Evolutionary conservation across 30 jellyfish, hydroid and myxozoan species (phyloP).

Genomic region (Clytia hemisphaerica): DNA sequence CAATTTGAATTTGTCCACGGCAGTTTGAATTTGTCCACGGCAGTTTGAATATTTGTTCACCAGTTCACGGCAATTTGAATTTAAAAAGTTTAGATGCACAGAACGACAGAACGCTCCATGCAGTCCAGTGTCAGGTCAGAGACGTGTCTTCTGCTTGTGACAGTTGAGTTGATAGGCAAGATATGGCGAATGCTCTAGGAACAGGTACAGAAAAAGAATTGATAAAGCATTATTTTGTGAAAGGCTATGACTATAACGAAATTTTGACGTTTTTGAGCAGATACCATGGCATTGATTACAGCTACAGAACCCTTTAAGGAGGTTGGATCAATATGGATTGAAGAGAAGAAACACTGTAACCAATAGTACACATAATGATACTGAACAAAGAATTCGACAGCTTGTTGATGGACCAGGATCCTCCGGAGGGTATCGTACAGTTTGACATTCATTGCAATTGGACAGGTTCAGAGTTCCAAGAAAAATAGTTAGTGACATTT

Average conservation of each 20-base stretch:
- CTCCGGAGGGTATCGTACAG: background rate
- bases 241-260: slow-evolving; percentile 6
- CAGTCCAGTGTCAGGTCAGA: background rate
- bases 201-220: background rate
- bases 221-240: background rate
- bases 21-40: too few species aligned
- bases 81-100: background rate
- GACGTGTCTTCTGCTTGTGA: background rate
- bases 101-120: background rate
- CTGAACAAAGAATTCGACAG: background rate
- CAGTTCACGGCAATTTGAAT: background rate
- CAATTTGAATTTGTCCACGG: too few species aligned
- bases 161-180: background rate
- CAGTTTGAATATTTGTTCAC: too few species aligned
- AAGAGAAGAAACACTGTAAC: background rate
- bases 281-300: background rate
- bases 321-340: slow-evolving; percentile 3
- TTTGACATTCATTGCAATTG: background rate
- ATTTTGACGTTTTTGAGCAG: background rate
- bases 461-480: slow-evolving; percentile 3
- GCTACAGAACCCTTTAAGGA: slow-evolving; percentile 13
- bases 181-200: background rate
- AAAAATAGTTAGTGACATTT: background rate
- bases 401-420: slow-evolving; percentile 19
- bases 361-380: background rate